Conservation (phyloP, 2,113 vertebrate genomes). For the Dipodomys spectabilis region DNA sequence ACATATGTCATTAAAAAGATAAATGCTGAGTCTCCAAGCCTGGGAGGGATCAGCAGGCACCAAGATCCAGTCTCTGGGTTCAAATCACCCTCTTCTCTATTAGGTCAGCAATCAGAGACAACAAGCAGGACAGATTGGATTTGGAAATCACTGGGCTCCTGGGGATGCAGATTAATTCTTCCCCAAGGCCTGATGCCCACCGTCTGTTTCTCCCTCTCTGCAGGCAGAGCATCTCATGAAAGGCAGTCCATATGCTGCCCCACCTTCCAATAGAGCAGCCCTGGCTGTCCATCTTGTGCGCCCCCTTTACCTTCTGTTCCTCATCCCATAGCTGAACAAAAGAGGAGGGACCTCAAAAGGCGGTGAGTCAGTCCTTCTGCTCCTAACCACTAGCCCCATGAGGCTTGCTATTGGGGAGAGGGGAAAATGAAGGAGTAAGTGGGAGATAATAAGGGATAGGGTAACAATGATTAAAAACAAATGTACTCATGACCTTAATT, state of each 20-base stretch:
- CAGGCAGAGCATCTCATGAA: neutral
- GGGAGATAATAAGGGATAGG: too few species aligned
- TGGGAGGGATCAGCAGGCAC: neutral
- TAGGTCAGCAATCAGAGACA: neutral
- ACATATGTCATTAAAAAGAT: neutral
- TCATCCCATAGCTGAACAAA: neutral
- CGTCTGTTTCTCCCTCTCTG: neutral
- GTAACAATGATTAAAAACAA: too few species aligned
- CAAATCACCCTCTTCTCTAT: neutral
- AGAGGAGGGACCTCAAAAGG: neutral
- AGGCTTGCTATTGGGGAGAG: neutral
- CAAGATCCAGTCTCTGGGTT: neutral
- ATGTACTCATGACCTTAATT: too few species aligned
- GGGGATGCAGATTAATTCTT: neutral
- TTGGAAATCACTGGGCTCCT: neutral
- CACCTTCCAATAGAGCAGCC: neutral
- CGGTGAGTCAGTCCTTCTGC: neutral
- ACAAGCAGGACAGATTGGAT: neutral
- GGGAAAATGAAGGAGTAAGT: too few species aligned
- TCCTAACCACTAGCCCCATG: neutral
- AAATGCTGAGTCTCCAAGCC: neutral
- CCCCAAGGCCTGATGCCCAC: neutral
- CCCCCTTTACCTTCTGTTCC: neutral
- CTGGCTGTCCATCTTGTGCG: rapidly evolving
- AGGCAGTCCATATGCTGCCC: neutral